A percentile compares a stretch with the other conserved stretches of the same genome.
Evolutionary conservation across 2,113 vertebrate genomes (phyloP).

Genomic region (Vicugna pacos): DNA sequence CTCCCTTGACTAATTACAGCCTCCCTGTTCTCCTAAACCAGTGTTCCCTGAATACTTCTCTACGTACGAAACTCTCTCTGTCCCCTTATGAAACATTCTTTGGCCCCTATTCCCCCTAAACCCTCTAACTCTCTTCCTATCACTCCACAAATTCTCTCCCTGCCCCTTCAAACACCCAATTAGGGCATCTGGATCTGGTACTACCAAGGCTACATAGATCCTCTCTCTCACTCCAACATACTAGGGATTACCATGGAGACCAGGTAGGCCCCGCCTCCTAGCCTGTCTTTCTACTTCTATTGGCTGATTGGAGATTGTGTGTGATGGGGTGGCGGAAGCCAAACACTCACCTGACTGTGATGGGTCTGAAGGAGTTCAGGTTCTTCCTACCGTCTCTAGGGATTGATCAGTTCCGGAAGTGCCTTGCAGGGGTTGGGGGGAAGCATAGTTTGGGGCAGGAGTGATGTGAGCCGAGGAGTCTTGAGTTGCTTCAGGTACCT

Average conservation of each 20-base stretch:
- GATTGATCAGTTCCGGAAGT: background rate
- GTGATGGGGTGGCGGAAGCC: background rate
- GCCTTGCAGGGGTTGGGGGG: background rate
- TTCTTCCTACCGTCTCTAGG: background rate
- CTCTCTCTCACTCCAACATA: background rate
- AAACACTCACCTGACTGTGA: background rate
- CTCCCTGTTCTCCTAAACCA: background rate
- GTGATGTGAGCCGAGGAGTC: too few relatives aligned
- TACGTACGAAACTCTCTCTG: background rate
- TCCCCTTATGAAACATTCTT: background rate
- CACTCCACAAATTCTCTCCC: background rate
- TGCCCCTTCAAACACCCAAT: background rate
- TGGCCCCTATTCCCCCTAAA: background rate
- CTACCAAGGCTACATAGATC: background rate
- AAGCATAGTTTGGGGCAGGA: too few relatives aligned
- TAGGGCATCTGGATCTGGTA: background rate
- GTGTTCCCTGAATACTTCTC: background rate
- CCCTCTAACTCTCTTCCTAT: background rate
- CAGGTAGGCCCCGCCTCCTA: background rate
- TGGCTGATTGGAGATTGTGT: background rate
- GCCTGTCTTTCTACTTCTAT: background rate
- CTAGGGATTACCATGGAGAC: conserved; percentile 16
- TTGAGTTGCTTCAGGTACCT: too few relatives aligned
- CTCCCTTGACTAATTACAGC: background rate
- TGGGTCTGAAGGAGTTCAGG: background rate